These are phyloP conservation scores for Hirtodrosophila histrioides DNA, from an alignment of 2,888 invertebrate genomes.

Conservation along the genomic window DNA sequence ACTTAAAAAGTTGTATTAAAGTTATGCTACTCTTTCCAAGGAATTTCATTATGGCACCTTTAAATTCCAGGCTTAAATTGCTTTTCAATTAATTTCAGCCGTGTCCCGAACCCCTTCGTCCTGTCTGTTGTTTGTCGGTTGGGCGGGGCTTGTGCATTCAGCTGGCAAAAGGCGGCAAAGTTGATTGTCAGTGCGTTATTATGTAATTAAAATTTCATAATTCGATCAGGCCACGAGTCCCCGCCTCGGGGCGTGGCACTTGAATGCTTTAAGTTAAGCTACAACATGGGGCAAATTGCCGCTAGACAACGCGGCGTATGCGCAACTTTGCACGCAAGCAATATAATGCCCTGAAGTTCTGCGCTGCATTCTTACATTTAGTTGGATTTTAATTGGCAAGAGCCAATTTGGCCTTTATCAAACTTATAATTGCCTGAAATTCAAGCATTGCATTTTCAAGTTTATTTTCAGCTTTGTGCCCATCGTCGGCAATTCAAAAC, in stretches of 20 bases:
- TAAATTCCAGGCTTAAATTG: conserved; percentile 26
- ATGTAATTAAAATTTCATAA: conserved; percentile 66
- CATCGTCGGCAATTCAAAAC: neutral
- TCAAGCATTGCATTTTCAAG: neutral
- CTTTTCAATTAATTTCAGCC: conserved; percentile 9
- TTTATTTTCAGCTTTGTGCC: neutral
- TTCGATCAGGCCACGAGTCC: conserved; percentile 48
- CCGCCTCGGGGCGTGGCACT: conserved; percentile 4
- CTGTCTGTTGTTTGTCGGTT: neutral
- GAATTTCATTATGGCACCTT: conserved; percentile 9
- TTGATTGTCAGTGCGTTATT: conserved; percentile 45
- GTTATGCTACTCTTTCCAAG: too few relatives aligned
- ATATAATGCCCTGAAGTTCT: conserved; percentile 1
- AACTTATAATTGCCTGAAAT: conserved; percentile 7
- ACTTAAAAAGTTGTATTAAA: conserved; percentile 12
- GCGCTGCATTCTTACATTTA: conserved; percentile 26
- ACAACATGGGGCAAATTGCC: neutral
- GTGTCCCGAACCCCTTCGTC: neutral
- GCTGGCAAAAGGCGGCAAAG: conserved; percentile 22
- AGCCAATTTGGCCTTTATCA: neutral
- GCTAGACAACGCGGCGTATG: conserved; percentile 40
- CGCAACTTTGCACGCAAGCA: conserved; percentile 20
- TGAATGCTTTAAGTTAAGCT: neutral
- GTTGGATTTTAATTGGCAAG: conserved; percentile 4
- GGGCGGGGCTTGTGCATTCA: conserved; percentile 32